Evolutionary conservation across 2,888 invertebrate species (phyloP), one percentile per base, ranked within the genome.

Genomic region (Heliconius hortense): DNA sequence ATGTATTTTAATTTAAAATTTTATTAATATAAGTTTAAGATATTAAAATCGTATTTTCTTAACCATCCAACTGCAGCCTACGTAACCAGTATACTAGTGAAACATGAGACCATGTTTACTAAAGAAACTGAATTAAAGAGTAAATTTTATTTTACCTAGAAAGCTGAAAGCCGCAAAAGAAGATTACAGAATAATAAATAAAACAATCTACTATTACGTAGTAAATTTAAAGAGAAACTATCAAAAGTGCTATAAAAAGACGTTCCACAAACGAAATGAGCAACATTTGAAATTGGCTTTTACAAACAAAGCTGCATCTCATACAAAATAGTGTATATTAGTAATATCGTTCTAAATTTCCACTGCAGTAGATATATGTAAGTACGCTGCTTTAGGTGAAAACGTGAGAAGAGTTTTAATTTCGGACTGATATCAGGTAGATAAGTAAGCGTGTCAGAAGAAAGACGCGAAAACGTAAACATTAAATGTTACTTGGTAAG

Each of bases 401-500:
- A 76, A 79, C 79, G 79, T 79, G 79, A 78, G 75, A 60, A 74
- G 76, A 72, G 75, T 78, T 77, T 74, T 72, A 79, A 79, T 77
- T 78, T 76, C 73, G 68, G 31, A 31, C 31, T 31, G 31, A 0
- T 31, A 31, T 5, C 31, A 28, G 31, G 4, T 31, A 5, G 31
- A 31, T n/a, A n/a, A n/a, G n/a, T n/a, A n/a, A n/a, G n/a, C n/a
- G n/a, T n/a, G n/a, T n/a, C n/a, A n/a, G n/a, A 31, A 3, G 31
- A 4, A 28, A 2, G 28, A 31, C 5, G 5, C 4, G 31, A 28
- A 28, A 0, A 4, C 4, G 28, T 28, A 4, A 28, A 28, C 28
- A 28, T 28, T 28, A 28, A 28, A 28, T 4, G 28, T 28, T 31
- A 31, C 31, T 5, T 31, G 31, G 31, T 31, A 31, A 31, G 31